Evolutionary conservation across 1,140 invertebrate genomes (phyloP).

Genomic region (Drosophila paulistorum): DNA sequence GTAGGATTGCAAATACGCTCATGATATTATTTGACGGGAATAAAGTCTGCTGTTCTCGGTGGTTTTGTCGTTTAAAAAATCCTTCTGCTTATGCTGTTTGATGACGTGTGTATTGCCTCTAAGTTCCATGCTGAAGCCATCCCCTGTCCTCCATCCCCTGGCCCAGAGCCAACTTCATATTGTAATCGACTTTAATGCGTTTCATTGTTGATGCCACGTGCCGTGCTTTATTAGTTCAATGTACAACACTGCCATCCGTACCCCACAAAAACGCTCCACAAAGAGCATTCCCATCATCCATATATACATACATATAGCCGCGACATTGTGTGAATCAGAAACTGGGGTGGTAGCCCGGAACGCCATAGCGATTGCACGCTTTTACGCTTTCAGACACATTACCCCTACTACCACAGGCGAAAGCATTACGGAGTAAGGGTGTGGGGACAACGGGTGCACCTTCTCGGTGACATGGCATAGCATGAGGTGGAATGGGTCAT

Average conservation of each 20-base stretch:
- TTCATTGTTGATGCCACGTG: conserved; percentile 83
- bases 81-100: conserved; percentile 49
- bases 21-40: background rate
- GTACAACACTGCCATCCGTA: conserved; percentile 56
- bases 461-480: conserved; percentile 22
- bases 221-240: conserved; percentile 83
- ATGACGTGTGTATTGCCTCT: conserved; percentile 46
- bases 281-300: conserved; percentile 35
- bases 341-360: conserved; percentile 50
- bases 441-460: conserved; percentile 50
- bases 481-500: background rate
- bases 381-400: conserved; percentile 83
- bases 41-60: conserved; percentile 26
- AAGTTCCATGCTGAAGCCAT: no score
- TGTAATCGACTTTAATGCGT: conserved; percentile 83
- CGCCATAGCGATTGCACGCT: conserved; percentile 77
- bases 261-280: conserved; percentile 29
- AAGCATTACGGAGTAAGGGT: conserved; percentile 30
- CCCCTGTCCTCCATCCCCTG: background rate
- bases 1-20: background rate
- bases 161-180: conserved; percentile 64
- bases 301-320: background rate
- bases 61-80: conserved; percentile 52
- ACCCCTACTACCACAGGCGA: conserved; percentile 53
- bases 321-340: conserved; percentile 33